A percentile compares a stretch with the other conserved stretches of the same genome.
Conservation (phyloP, 2,797 vertebrate species). For the Cichlasoma orientale region DNA sequence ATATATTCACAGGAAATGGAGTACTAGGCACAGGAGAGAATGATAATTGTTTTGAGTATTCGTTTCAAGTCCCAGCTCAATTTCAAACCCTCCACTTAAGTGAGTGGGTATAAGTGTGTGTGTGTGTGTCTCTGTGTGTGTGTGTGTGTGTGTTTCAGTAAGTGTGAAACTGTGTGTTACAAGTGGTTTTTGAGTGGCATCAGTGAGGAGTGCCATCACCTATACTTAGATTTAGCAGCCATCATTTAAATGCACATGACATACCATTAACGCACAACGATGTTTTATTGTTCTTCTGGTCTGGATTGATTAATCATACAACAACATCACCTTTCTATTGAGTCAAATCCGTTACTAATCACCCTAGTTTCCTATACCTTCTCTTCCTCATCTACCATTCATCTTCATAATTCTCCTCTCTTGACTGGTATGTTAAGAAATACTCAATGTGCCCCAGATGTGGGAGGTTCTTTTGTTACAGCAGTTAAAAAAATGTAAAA, state of each 20-base stretch:
- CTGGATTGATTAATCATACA: constrained; percentile 29
- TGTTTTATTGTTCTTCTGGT: constrained; percentile 36
- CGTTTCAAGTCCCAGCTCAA: constrained; percentile 75
- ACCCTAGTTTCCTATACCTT: not conserved
- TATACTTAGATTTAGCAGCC: constrained; percentile 50
- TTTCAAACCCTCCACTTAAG: constrained; percentile 75
- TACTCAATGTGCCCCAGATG: not conserved
- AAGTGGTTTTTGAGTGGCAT: constrained; percentile 67
- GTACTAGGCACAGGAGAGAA: constrained; percentile 56
- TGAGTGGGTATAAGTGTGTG: constrained; percentile 65
- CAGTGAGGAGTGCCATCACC: constrained; percentile 52
- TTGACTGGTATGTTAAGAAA: not conserved
- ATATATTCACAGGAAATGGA: constrained; percentile 75
- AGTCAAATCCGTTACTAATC: constrained; percentile 13
- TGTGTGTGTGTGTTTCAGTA: constrained; percentile 48
- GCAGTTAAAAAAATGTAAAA: not conserved
- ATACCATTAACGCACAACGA: not conserved
- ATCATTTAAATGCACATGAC: constrained; percentile 37
- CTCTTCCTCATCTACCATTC: not conserved
- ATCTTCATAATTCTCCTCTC: not conserved
- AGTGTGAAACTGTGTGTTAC: constrained; percentile 50
- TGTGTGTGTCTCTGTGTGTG: constrained; percentile 58
- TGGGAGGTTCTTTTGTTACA: too few relatives aligned
- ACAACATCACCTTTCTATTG: constrained; percentile 24
- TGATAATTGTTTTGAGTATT: constrained; percentile 81